Conservation (phyloP, 1,140 invertebrate species). For the Bradynema listronoti region DNA sequence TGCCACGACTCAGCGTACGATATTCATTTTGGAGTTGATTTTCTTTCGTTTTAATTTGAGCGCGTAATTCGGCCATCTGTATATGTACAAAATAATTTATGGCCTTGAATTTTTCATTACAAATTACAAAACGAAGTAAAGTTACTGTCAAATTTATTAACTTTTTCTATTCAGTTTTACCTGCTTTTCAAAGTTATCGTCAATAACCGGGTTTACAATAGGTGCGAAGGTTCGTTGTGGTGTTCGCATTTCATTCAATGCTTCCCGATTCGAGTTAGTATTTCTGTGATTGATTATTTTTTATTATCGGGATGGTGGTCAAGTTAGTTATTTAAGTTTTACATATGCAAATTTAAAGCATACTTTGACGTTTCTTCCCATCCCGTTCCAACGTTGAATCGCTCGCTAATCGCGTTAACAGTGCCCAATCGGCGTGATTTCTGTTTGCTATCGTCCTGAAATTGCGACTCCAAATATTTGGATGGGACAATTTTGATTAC, state of each 20-base stretch:
- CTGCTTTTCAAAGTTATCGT: conserved; percentile 55
- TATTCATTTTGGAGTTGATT: conserved; percentile 34
- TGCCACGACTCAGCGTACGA: conserved; percentile 35
- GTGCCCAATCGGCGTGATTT: conserved; percentile 34
- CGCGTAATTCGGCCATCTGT: conserved; percentile 45
- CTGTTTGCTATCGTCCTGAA: conserved; percentile 42
- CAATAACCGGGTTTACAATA: conserved; percentile 49
- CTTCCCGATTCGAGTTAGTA: conserved; percentile 48
- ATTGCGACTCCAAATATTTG: too few species aligned
- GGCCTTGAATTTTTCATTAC: not conserved
- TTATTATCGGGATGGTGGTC: not conserved
- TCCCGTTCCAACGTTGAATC: conserved; percentile 31
- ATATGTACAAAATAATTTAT: not conserved
- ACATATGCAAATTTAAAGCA: not conserved
- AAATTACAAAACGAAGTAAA: too few species aligned
- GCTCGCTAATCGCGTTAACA: conserved; percentile 44
- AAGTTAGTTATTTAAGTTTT: not conserved
- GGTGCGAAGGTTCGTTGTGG: conserved; percentile 40
- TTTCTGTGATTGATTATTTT: conserved; percentile 32
- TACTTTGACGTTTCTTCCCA: conserved; percentile 41
- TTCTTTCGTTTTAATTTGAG: conserved; percentile 35
- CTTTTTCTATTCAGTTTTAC: conserved; percentile 13
- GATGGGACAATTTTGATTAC: too few species aligned
- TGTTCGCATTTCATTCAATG: conserved; percentile 20
- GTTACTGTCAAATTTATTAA: too few species aligned